Evolutionary conservation across 2,113 vertebrate genomes (phyloP).

Genomic region (Centropus unirufus): DNA sequence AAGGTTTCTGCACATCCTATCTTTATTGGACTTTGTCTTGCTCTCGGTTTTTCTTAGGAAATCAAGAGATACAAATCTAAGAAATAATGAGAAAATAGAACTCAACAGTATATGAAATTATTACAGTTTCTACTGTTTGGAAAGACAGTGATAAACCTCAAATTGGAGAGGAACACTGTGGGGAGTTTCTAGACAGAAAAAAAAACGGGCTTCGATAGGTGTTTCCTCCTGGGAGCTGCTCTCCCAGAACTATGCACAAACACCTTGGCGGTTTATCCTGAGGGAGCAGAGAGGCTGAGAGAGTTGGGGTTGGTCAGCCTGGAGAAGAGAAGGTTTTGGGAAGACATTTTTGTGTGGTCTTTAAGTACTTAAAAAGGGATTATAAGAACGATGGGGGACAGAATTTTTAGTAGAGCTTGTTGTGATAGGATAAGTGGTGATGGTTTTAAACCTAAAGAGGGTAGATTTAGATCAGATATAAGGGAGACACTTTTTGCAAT

Average conservation of each 20-base stretch:
- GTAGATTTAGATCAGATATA: too few relatives aligned
- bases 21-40: background rate
- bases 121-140: background rate
- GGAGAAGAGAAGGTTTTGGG: too few relatives aligned
- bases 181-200: background rate
- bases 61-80: background rate
- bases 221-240: background rate
- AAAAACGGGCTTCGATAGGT: too few relatives aligned
- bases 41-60: background rate
- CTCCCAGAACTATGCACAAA: background rate
- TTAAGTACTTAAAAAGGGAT: too few relatives aligned
- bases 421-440: too few relatives aligned
- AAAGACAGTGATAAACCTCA: background rate
- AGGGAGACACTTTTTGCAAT: too few relatives aligned
- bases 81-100: background rate
- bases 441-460: too few relatives aligned
- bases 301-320: too few relatives aligned
- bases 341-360: too few relatives aligned
- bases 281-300: too few relatives aligned
- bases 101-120: background rate
- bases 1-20: fast-evolving
- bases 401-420: too few relatives aligned
- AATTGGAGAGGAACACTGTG: background rate
- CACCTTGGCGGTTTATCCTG: background rate
- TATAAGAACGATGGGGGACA: too few relatives aligned